A percentile compares a stretch with the other conserved stretches of the same genome.
phyloP scores from a whole-genome alignment of 2,797 vertebrate genomes.

The Arctocebus calabarensis region DNA sequence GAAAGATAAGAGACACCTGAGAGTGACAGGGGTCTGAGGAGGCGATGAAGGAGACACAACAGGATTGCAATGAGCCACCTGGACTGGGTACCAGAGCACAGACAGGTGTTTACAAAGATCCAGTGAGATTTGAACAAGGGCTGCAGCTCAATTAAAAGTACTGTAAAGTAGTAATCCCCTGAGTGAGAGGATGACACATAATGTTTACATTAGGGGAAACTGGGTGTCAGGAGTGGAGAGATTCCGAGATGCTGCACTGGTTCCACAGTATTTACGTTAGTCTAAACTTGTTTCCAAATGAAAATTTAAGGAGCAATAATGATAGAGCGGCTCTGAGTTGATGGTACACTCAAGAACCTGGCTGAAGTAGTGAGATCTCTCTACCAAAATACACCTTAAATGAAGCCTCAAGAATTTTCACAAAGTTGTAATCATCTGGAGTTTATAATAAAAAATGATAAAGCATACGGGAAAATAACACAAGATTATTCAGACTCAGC shows the following conservation, averaged over 20 bases:
- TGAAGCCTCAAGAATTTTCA: background rate
- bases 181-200: background rate
- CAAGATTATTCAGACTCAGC: background rate
- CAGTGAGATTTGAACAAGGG: background rate
- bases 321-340: background rate
- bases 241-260: too few species aligned
- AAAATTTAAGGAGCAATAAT: background rate
- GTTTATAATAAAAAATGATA: background rate
- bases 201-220: too few species aligned
- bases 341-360: rapidly evolving
- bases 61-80: rapidly evolving
- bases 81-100: background rate
- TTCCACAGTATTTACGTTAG: too few species aligned
- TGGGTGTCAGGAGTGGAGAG: too few species aligned
- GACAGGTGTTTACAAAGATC: rapidly evolving
- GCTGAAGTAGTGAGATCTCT: background rate
- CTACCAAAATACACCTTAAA: background rate
- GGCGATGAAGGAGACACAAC: rapidly evolving
- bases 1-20: too few species aligned
- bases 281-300: background rate
- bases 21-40: background rate
- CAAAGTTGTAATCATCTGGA: background rate
- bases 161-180: background rate
- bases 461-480: rapidly evolving
- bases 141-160: background rate